These are phyloP conservation scores for Branchinecta lynchi DNA, from an alignment of 1,140 invertebrate genomes.

Conservation along the genomic window DNA sequence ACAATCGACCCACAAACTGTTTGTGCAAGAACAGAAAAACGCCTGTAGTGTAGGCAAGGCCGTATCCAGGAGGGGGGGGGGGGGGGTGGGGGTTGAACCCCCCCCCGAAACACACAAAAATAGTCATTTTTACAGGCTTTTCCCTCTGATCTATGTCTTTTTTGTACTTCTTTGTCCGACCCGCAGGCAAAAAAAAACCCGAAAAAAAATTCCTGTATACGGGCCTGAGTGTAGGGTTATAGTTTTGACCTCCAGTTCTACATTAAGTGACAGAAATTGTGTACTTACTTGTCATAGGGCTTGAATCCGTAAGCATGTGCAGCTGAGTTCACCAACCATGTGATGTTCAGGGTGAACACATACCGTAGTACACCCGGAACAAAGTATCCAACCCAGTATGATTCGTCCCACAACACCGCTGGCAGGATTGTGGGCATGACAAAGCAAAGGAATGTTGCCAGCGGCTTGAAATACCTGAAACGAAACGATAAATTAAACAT, in stretches of 20 bases:
- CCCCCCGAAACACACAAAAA: no score
- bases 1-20: no score
- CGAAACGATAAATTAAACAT: background rate
- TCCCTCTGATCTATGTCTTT: no score
- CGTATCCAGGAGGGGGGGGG: no score
- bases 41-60: no score
- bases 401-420: slow-evolving; percentile 40
- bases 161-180: no score
- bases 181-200: no score
- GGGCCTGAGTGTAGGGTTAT: no score
- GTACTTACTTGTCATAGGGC: slow-evolving; percentile 67
- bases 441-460: slow-evolving; percentile 57
- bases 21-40: no score
- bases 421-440: slow-evolving; percentile 44
- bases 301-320: slow-evolving; percentile 76
- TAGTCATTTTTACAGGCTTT: no score
- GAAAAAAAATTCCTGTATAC: no score
- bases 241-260: background rate
- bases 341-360: slow-evolving; percentile 65
- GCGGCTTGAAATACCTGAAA: slow-evolving; percentile 33
- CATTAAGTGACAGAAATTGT: background rate
- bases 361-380: slow-evolving; percentile 69
- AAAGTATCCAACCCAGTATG: slow-evolving; percentile 45
- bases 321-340: slow-evolving; percentile 81
- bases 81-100: no score